Conservation (phyloP, 2,113 vertebrate genomes). For the Carassius carassius region DNA sequence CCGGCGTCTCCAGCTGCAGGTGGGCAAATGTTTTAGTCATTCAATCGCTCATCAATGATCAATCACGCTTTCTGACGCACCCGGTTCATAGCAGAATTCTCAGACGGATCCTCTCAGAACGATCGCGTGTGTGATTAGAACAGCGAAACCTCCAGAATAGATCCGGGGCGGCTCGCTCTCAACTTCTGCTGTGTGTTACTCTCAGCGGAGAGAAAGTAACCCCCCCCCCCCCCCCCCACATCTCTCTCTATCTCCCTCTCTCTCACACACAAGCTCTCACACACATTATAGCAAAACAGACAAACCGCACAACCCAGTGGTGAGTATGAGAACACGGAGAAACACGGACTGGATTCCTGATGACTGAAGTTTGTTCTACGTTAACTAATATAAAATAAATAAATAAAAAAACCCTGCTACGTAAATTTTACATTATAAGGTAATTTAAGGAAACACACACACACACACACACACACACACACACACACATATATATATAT, state of each 20-base stretch:
- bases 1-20: conserved; percentile 45
- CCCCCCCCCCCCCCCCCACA: not conserved
- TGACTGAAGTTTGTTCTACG: too few species aligned
- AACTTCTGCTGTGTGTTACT: conserved; percentile 71
- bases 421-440: too few species aligned
- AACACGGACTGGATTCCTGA: conserved; percentile 70
- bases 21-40: conserved; percentile 56
- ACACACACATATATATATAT: too few species aligned
- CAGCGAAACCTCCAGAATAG: conserved; percentile 44
- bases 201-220: conserved; percentile 57
- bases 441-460: too few species aligned
- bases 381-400: too few species aligned
- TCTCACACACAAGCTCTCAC: not conserved
- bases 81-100: conserved; percentile 61
- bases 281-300: conserved; percentile 18
- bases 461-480: too few species aligned
- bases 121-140: conserved; percentile 48
- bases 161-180: conserved; percentile 60
- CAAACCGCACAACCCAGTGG: conserved; percentile 60
- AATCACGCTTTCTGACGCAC: conserved; percentile 67
- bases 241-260: not conserved
- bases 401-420: too few species aligned
- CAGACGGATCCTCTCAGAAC: conserved; percentile 32
- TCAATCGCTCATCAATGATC: conserved; percentile 34
- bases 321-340: conserved; percentile 64